A percentile compares a stretch with the other conserved stretches of the same genome.
Conservation (phyloP, 2,797 vertebrate species). For the Spheniscus humboldti region DNA sequence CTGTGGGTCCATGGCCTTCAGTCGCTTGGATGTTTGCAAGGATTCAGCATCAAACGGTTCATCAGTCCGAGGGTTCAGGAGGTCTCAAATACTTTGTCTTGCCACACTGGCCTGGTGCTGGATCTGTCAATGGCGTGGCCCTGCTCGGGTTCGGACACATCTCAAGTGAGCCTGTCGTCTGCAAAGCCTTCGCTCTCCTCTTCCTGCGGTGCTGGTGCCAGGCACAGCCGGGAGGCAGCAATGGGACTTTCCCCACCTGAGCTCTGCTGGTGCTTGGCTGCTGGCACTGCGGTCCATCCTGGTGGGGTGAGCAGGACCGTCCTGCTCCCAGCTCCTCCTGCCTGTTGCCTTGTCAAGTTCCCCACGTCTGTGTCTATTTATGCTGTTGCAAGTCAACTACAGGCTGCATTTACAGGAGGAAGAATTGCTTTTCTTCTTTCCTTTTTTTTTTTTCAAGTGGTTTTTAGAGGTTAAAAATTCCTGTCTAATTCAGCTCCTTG, state of each 20-base stretch:
- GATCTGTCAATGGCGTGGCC: accelerated
- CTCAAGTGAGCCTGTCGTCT: accelerated
- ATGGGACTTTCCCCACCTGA: background rate
- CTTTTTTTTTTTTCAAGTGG: background rate
- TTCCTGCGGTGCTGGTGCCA: accelerated
- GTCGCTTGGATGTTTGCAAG: accelerated
- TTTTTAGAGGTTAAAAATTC: conserved; percentile 50
- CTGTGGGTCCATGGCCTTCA: accelerated
- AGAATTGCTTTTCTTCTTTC: background rate
- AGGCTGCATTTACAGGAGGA: background rate
- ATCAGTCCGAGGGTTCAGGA: accelerated
- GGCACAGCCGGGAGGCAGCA: background rate
- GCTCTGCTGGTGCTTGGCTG: accelerated
- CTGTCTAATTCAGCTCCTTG: conserved; percentile 43
- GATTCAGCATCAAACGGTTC: background rate
- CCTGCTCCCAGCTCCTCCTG: background rate
- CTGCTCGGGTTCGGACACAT: accelerated
- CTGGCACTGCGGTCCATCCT: background rate
- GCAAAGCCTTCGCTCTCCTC: background rate
- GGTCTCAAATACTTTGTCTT: background rate
- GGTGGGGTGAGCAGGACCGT: accelerated
- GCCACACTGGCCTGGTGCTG: accelerated
- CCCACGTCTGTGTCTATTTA: background rate
- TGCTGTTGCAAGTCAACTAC: background rate
- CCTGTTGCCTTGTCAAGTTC: background rate